Evolutionary conservation across 2,888 invertebrate species (phyloP), one percentile per base, ranked within the genome.

Genomic region (Papilio demoleus): DNA sequence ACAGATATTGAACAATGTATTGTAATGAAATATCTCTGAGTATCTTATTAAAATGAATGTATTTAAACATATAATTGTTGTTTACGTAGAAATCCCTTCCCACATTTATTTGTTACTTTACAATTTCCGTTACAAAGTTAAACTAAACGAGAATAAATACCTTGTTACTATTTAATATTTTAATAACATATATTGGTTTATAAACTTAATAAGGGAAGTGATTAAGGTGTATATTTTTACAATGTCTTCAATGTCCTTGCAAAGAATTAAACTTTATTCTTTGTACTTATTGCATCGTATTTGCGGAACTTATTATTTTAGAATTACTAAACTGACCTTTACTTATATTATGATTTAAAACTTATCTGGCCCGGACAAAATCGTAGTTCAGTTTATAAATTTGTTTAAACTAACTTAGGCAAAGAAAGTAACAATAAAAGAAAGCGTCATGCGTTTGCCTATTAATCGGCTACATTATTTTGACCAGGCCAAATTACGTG

Each of bases 181-280:
- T 53, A 27, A 34, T 53, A 24, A 38, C 38, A 1, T 17, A 56
- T 56, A 56, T 56, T 56, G 27, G 31, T 56, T 17, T 53, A 50
- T 24, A 36, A 24, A 63, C 3, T 70, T 75, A 75, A 72, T 74
- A 70, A 77, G 72, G 81, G 78, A 79, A 75, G 73, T 72, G 77
- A 76, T 53, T 50, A 19, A 50, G 34, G 2, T 38, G 31, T 17
- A 9, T 14, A 42, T 27, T 42, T 53, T 17, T 56, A 27, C n/a
- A 56, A 56, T 56, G 17, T 11, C 9, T 56, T 56, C 11, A 6
- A 27, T 56, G 31, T 56, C 53, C 53, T 56, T 31, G 53, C 8
- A 9, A 31, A 31, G 5, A 12, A 17, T 56, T 50, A 27, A n/a
- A 31, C 31, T n/a, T 1, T n/a, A 31, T 14, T 56, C 8, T 17